These are phyloP conservation scores for Hyphantria cunea DNA, from an alignment of 1,140 invertebrate species.

Conservation along the genomic window DNA sequence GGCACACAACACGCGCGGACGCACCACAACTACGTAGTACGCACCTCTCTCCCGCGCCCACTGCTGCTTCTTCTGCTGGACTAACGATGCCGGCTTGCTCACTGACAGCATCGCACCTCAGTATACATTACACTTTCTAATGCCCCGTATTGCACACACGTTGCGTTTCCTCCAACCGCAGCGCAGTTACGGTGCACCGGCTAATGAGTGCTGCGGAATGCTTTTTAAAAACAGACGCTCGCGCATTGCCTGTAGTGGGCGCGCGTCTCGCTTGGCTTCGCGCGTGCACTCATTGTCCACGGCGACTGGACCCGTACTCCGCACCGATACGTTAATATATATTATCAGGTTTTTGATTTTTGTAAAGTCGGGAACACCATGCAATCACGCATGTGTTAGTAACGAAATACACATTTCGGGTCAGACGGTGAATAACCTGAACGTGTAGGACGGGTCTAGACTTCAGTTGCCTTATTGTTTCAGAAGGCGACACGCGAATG, in stretches of 20 bases:
- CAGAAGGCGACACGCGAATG: conserved; percentile 72
- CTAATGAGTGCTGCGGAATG: conserved; percentile 67
- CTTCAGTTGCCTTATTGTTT: conserved; percentile 61
- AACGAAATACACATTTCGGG: conserved; percentile 3
- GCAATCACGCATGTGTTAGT: no score
- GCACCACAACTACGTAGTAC: conserved; percentile 38
- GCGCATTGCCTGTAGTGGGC: conserved; percentile 58
- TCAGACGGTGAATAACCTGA: conserved; percentile 26
- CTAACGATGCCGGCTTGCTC: conserved; percentile 82
- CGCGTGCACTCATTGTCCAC: conserved; percentile 69
- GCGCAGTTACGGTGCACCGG: conserved; percentile 71
- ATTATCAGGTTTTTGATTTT: no score
- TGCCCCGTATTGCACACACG: conserved; percentile 67
- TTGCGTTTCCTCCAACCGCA: conserved; percentile 57
- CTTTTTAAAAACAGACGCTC: conserved; percentile 69
- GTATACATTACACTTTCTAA: conserved; percentile 77
- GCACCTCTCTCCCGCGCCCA: conserved; percentile 89
- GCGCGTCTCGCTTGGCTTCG: conserved; percentile 68
- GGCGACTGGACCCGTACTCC: conserved; percentile 38
- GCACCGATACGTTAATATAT: conserved; percentile 28
- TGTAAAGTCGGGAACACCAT: no score
- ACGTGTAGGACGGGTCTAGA: conserved; percentile 45
- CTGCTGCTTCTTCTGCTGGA: conserved; percentile 89
- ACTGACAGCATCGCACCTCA: conserved; percentile 75
- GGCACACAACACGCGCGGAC: conserved; percentile 21